Evolutionary conservation across 1,140 invertebrate genomes (phyloP).

Genomic region (Drosophila arizonae): DNA sequence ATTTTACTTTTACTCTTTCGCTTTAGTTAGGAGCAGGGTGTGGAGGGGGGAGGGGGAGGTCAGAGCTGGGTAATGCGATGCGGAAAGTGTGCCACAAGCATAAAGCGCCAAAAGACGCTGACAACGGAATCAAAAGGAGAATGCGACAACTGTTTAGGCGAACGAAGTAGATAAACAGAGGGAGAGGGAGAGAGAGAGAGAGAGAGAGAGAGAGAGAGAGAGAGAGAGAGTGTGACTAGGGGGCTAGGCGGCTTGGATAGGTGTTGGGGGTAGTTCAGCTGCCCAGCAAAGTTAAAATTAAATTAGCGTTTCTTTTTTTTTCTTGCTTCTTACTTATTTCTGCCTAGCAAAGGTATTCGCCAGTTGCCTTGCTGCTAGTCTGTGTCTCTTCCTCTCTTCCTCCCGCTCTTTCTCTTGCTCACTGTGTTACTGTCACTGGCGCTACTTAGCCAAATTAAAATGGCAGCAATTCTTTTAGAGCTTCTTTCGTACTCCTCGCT

Average conservation of each 20-base stretch:
- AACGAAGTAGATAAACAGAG: not conserved
- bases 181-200: not conserved
- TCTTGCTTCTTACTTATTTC: slow-evolving; percentile 1
- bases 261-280: slow-evolving; percentile 9
- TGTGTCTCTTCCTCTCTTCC: not conserved
- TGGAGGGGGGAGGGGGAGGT: not conserved
- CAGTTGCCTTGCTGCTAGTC: slow-evolving; percentile 16
- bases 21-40: not conserved
- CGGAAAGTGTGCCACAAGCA: slow-evolving; percentile 68
- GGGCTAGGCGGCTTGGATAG: slow-evolving; percentile 3
- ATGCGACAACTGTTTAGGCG: slow-evolving; percentile 14
- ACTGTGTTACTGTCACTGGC: slow-evolving; percentile 60
- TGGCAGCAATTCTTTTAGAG: slow-evolving; percentile 38
- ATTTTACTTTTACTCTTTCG: slow-evolving; percentile 78
- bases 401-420: not conserved
- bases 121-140: slow-evolving; percentile 69
- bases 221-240: not conserved
- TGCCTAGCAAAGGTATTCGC: slow-evolving; percentile 32
- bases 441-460: slow-evolving; percentile 79
- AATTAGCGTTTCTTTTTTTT: slow-evolving; percentile 71
- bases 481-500: not conserved
- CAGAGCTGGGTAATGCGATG: slow-evolving; percentile 53
- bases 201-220: not conserved
- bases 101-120: slow-evolving; percentile 64
- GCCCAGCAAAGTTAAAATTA: slow-evolving; percentile 74